Base-by-base conservation (phyloP, 30 jellyfish, hydroid and myxozoan genomes). In the Sanderia malayensis region DNA sequence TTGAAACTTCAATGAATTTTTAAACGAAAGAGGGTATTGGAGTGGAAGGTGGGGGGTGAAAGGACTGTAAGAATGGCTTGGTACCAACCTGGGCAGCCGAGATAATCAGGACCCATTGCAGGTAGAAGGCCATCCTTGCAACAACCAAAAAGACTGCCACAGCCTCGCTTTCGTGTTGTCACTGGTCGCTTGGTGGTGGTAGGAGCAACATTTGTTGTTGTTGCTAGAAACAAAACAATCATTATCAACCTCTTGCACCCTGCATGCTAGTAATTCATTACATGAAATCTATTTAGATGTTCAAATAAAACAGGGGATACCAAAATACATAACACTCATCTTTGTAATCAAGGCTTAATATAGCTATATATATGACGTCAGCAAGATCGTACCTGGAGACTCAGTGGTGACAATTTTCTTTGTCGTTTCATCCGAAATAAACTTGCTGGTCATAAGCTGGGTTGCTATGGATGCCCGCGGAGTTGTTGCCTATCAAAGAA, bases 11-110 rank as follows among this genome's bases (percentile, higher is more conserved):
- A n/a, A n/a, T n/a, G n/a, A n/a, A n/a, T n/a, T n/a, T n/a, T n/a
- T 37, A 37, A 37, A 4, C 13, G 52, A 37, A 37, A 37, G 52
- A 6, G 13, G 52, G 18, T 4, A 55, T 55, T 4, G 7, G 27
- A 18, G 67, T 6, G 7, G 31, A 55, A 55, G 27, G 67, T 20
- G 31, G 9, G 31, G 68, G 63, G n/a, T 9, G 15, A 22, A 65
- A 9, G 32, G 92, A n/a, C n/a, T n/a, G n/a, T n/a, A n/a, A n/a
- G n/a, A n/a, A n/a, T n/a, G n/a, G n/a, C n/a, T n/a, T n/a, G n/a
- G n/a, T n/a, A n/a, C n/a, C n/a, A 65, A 92, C 98, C 88, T 52
- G 96, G 98, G 49, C 98, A 92, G 18, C 96, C 96, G 62, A 78
- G 82, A 21, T 22, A 58, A 30, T 85, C 62, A 1, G 89, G 93